A percentile compares a stretch with the other conserved stretches of the same genome.
Conservation (phyloP, 2,888 invertebrate species). For the Pyrgus malvae region DNA sequence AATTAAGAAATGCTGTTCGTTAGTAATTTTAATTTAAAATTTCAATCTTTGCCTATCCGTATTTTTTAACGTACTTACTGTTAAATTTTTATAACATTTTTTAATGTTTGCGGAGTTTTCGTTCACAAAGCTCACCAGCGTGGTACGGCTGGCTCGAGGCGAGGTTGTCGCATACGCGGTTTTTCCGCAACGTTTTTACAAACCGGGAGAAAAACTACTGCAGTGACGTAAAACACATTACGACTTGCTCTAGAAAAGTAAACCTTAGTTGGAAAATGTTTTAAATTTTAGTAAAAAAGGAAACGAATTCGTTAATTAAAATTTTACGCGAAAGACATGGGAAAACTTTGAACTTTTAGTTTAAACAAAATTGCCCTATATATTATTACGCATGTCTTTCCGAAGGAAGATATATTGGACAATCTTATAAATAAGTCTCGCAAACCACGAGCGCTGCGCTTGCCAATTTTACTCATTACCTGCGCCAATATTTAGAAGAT, state of each 20-base stretch:
- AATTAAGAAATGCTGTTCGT: too few species aligned
- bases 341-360: too few species aligned
- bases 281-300: neutral
- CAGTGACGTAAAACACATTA: conserved; percentile 6
- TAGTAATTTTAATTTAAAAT: too few species aligned
- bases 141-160: neutral
- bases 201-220: neutral
- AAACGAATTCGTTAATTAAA: neutral
- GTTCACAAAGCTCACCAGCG: neutral
- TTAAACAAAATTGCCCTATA: too few species aligned
- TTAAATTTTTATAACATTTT: neutral
- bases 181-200: neutral
- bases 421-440: too few species aligned
- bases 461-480: too few species aligned
- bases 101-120: neutral
- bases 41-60: neutral
- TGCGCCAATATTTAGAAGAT: too few species aligned
- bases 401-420: too few species aligned
- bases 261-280: conserved; percentile 1
- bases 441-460: too few species aligned
- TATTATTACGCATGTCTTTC: too few species aligned
- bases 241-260: conserved; percentile 2
- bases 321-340: neutral
- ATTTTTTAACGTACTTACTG: too few species aligned
- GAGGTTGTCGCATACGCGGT: neutral